Evolutionary conservation across 2,888 invertebrate genomes (phyloP).

Genomic region (Malacosoma neustria): DNA sequence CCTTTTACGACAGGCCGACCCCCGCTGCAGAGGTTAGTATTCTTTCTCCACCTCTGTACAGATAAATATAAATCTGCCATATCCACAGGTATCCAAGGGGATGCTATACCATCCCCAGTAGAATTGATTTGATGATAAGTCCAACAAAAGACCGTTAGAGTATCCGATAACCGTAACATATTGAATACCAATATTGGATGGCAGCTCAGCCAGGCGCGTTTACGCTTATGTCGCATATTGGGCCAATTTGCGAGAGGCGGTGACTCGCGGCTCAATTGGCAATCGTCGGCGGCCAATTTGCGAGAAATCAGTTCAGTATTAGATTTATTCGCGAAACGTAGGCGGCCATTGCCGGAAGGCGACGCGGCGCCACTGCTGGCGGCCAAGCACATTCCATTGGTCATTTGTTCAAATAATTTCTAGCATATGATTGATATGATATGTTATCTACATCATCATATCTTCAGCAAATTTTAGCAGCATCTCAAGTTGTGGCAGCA

Average conservation of each 20-base stretch:
- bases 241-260: slow-evolving; percentile 15
- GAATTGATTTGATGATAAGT: neutral
- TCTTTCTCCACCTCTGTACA: too few species aligned
- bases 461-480: too few species aligned
- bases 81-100: too few species aligned
- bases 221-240: slow-evolving; percentile 5
- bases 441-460: too few species aligned
- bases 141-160: neutral
- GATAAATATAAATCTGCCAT: too few species aligned
- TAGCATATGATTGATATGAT: too few species aligned
- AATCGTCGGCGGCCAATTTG: slow-evolving; percentile 17
- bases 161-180: neutral
- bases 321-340: slow-evolving; percentile 26
- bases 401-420: too few species aligned
- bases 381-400: neutral
- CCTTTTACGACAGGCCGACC: too few species aligned
- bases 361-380: neutral
- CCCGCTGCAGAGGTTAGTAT: too few species aligned
- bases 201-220: neutral
- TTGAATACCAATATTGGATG: neutral
- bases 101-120: too few species aligned
- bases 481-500: too few species aligned
- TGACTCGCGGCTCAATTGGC: slow-evolving; percentile 26
- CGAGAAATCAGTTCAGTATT: slow-evolving; percentile 25
- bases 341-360: slow-evolving; percentile 3